Base-by-base conservation (phyloP, 2,888 invertebrate genomes). In the Polylopha cassiicola region DNA sequence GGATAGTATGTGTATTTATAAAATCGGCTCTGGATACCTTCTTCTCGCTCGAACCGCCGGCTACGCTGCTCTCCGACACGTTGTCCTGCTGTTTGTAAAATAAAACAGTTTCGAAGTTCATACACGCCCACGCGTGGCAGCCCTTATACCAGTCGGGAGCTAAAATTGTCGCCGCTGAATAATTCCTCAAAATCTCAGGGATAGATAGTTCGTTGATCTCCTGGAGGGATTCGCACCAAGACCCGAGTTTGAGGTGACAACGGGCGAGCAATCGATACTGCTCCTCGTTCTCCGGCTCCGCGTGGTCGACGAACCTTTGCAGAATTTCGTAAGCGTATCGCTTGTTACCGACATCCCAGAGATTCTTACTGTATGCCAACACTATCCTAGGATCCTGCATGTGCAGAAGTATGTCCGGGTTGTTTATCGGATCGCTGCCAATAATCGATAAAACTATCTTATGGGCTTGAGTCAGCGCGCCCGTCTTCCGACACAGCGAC, bases 101-200 rank as follows among this genome's bases (percentile, higher is more conserved):
- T 5, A 89, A 55, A 0, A 97, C 95, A 0, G 98, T 95, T 79
- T 98, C 97, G 65, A 97, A 99, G 78, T 99, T 98, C 90, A 97
- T 97, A 64, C 96, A 97, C 0, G 99, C 99, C 91, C 95, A 97
- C 0, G 97, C 91, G 76, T 99, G 99, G 94, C 99, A 99, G 0
- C 99, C 99, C 81, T 95, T 96, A 68, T 96, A 96, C 97, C 98
- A 99, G 23, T 91, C 90, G 0, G 91, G 89, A 56, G 97, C 95
- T 51, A 94, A 91, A 51, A 93, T 91, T 0, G 94, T 95, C 0
- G 97, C 95, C 1, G 91, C 88, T 17, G 89, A 87, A 69, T 94
- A 97, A 64, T 92, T 94, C 33, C 90, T 86, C 11, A 94, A 63
- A 34, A 91, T 91, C 26, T 90, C 88, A 1, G 92, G 91, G 37